Percentiles rank a stretch among this genome's conserved stretches.
phyloP scores from a whole-genome alignment of 2,888 invertebrate genomes.

The Minunthozetes semirufus region DNA sequence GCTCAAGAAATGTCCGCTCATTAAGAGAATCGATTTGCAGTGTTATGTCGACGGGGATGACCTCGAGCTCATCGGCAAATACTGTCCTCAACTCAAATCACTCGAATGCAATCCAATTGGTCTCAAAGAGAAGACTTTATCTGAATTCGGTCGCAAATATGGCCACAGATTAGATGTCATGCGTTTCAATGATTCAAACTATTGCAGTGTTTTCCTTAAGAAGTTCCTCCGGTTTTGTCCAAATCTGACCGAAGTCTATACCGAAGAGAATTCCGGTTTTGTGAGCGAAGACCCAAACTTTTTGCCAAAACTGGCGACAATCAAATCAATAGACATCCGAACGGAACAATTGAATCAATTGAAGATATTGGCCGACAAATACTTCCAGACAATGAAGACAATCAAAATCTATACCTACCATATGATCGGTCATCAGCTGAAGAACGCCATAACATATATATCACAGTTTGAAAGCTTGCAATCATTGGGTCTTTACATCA shows the following conservation, averaged over 20 bases:
- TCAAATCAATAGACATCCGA: constrained; percentile 22
- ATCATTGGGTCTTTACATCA: background rate
- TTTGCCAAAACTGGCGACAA: constrained; percentile 19
- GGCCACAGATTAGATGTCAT: constrained; percentile 1
- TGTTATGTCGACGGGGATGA: constrained; percentile 5
- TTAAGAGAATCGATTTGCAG: background rate
- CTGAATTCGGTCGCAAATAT: constrained; percentile 3
- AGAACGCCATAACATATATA: constrained; percentile 17
- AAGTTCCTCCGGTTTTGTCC: constrained; percentile 13
- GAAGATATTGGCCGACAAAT: constrained; percentile 22
- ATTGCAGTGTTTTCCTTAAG: constrained; percentile 29
- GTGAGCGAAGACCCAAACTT: constrained; percentile 3
- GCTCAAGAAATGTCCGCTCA: constrained; percentile 18
- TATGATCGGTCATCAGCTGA: constrained; percentile 26
- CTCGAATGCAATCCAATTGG: constrained; percentile 22
- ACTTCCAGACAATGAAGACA: constrained; percentile 1
- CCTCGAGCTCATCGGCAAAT: background rate
- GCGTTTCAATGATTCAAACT: constrained; percentile 22
- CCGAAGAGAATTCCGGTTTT: constrained; percentile 20
- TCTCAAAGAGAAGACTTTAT: background rate
- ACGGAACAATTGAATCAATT: constrained; percentile 14
- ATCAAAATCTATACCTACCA: constrained; percentile 25
- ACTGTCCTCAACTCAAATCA: constrained; percentile 6
- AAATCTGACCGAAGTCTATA: constrained; percentile 10
- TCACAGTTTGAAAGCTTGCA: constrained; percentile 10